Percentiles rank a stretch among this genome's conserved stretches.
Evolutionary conservation across 2,888 invertebrate genomes (phyloP).

Genomic region (Cryptus armator): DNA sequence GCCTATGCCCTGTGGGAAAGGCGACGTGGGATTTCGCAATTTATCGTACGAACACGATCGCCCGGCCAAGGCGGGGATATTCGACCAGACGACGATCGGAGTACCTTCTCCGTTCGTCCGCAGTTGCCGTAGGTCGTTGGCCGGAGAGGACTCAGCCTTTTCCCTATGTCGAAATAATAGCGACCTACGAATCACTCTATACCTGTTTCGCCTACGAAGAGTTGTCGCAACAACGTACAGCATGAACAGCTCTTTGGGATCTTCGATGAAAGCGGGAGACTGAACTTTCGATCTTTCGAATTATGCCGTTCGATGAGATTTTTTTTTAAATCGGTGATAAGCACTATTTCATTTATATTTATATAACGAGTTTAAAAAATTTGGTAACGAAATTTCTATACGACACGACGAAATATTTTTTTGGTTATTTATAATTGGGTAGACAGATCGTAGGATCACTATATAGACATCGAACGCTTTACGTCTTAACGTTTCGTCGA

Average conservation of each 20-base stretch:
- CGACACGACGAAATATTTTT: not conserved
- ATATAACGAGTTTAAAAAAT: not conserved
- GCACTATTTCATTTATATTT: not conserved
- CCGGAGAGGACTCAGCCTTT: constrained; percentile 56
- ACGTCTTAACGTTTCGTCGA: not conserved
- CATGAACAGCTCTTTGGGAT: not conserved
- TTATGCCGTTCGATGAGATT: not conserved
- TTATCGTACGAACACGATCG: constrained; percentile 71
- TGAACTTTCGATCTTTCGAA: constrained; percentile 2
- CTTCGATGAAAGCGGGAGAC: not conserved
- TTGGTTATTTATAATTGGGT: no score
- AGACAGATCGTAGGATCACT: no score
- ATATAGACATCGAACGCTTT: no score
- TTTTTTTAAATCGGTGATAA: not conserved
- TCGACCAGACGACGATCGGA: constrained; percentile 62
- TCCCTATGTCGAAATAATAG: constrained; percentile 51
- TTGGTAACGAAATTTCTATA: not conserved
- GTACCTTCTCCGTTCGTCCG: constrained; percentile 49
- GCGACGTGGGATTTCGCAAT: constrained; percentile 56
- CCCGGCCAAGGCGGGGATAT: constrained; percentile 58
- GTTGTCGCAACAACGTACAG: constrained; percentile 2
- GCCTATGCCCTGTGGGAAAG: constrained; percentile 25
- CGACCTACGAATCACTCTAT: constrained; percentile 37
- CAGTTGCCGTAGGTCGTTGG: constrained; percentile 71
- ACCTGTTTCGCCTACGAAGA: not conserved